Base-by-base conservation (phyloP, 2,888 invertebrate genomes). In the Hydraecia micacea region DNA sequence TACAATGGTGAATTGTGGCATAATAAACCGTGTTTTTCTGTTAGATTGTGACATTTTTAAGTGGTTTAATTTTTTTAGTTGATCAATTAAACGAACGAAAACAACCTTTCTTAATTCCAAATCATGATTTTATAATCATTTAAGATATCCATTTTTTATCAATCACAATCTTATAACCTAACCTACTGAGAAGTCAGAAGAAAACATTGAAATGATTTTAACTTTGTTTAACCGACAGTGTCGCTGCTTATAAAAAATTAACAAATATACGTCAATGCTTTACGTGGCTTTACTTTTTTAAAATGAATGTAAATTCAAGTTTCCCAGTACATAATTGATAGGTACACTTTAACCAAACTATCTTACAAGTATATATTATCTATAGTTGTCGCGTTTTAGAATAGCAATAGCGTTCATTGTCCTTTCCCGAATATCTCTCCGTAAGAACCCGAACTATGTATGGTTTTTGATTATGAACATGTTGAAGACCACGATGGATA, bases 31-130 rank as follows among this genome's bases (percentile, higher is more conserved):
- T 69, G 9, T 52, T 25, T 52, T 25, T 25, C 32, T 18, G 18
- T n/a, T 11, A 11, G 8, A 32, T 52, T 52, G 32, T 69, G 32
- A 52, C 49, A 68, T 49, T 68, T 46, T 68, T 8, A 25, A 49
- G 15, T 66, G 8, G 32, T 49, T 81, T 0, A 21, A 21, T n/a
- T 15, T 60, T 60, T n/a, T 11, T 15, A 65, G 46, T n/a, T 46
- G 9, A 15, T 46, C 15, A 42, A 62, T 39, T 75, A 32, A 32
- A 58, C 39, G 0, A 73, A 49, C 58, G 21, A 18, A 77, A 77
- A 77, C 39, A 75, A 55, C 36, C 2, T 46, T 21, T 81, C 18
- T 28, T 81, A n/a, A 66, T 63, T 63, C 18, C 63, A 65, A 72
- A 66, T n/a, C 2, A 21, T 72, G 18, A 49, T 58, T 65, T 65